Percentiles rank a stretch among this genome's conserved stretches.
Evolutionary conservation across 2,113 vertebrate species (phyloP).

Genomic region (Colossoma macropomum): DNA sequence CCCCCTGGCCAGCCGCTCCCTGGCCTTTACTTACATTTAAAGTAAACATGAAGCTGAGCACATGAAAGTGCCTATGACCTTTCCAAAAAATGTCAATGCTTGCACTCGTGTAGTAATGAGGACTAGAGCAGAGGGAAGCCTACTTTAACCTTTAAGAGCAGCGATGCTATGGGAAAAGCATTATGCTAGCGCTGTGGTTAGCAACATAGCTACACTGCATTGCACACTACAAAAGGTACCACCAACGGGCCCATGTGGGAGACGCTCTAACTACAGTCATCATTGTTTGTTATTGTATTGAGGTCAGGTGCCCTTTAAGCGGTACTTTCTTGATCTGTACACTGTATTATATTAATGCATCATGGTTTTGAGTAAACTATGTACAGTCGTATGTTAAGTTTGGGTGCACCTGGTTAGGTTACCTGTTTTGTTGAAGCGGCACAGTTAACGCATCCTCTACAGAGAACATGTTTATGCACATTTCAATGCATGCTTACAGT

Average conservation of each 20-base stretch:
- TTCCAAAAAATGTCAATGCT: constrained; percentile 65
- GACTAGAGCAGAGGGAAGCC: constrained; percentile 53
- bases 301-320: constrained; percentile 8
- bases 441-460: no score
- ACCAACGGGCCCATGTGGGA: not conserved
- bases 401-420: no score
- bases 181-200: constrained; percentile 44
- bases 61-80: constrained; percentile 67
- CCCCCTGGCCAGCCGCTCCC: constrained; percentile 57
- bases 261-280: constrained; percentile 27
- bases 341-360: constrained; percentile 15
- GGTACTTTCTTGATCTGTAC: not conserved
- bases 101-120: constrained; percentile 57
- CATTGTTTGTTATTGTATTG: not conserved
- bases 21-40: constrained; percentile 54
- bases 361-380: constrained; percentile 22
- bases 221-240: constrained; percentile 20
- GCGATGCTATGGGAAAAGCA: constrained; percentile 35
- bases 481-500: no score
- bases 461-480: no score
- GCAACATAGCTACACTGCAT: constrained; percentile 41
- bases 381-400: not conserved
- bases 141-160: constrained; percentile 57
- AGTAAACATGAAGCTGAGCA: constrained; percentile 65
- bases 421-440: no score